Conservation (phyloP, 2,888 invertebrate genomes). For the Metalampra italica region DNA sequence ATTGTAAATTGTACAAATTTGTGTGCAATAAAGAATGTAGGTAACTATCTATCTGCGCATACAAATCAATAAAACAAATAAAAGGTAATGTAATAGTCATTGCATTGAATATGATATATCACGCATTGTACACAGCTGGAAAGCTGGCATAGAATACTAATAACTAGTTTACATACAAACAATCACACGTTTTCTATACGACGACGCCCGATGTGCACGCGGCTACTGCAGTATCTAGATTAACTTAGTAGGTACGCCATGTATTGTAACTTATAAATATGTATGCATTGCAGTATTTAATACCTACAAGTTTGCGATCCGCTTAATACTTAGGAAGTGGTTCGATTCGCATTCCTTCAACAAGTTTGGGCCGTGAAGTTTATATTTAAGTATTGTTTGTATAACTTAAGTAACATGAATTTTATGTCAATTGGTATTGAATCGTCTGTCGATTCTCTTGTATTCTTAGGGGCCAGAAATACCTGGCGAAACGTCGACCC, state of each 20-base stretch:
- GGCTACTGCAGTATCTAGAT: slow-evolving; percentile 54
- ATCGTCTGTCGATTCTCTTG: no score
- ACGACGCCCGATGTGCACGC: slow-evolving; percentile 21
- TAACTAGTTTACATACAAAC: slow-evolving; percentile 66
- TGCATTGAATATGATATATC: slow-evolving; percentile 57
- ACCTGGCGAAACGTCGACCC: no score
- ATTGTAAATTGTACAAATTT: no score
- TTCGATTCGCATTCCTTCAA: no score
- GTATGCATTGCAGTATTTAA: background rate
- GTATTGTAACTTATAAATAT: slow-evolving; percentile 13
- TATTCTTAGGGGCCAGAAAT: no score
- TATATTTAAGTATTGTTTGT: no score
- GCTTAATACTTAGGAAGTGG: no score
- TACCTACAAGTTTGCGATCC: no score
- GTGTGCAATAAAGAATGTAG: no score
- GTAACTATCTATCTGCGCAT: background rate
- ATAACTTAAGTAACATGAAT: no score
- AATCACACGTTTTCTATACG: slow-evolving; percentile 59
- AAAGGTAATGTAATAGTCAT: background rate
- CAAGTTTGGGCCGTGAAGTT: no score
- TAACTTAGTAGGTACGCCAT: slow-evolving; percentile 36
- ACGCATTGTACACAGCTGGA: slow-evolving; percentile 22
- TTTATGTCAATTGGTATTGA: no score
- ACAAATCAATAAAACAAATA: background rate
- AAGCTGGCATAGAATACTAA: slow-evolving; percentile 49